A percentile compares a stretch with the other conserved stretches of the same genome.
Conservation (phyloP, 2,888 invertebrate genomes). For the Acanthosoma haemorrhoidale region DNA sequence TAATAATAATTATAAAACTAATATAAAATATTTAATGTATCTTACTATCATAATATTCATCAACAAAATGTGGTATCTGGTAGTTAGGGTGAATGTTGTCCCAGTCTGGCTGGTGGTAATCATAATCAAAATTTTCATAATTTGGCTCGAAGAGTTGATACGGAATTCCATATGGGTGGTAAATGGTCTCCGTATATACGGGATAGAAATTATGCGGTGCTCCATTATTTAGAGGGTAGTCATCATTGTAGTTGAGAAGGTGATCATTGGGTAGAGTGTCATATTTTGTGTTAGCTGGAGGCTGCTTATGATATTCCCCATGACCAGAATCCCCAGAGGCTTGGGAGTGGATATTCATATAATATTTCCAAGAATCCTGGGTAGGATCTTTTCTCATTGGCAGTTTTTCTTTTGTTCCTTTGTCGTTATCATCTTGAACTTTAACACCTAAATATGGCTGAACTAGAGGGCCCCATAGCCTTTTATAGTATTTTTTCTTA, state of each 20-base stretch:
- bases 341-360: neutral
- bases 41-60: neutral
- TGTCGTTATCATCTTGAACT: neutral
- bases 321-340: neutral
- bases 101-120: neutral
- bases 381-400: neutral
- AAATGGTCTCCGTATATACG: no score
- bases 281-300: no score
- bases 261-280: no score
- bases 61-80: neutral
- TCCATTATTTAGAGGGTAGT: no score
- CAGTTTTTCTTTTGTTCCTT: neutral
- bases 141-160: neutral
- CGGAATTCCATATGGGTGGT: neutral
- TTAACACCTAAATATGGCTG: conserved; percentile 19
- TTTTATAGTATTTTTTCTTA: conserved; percentile 19
- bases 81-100: neutral
- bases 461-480: conserved; percentile 24
- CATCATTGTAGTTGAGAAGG: neutral
- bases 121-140: neutral
- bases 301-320: no score
- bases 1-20: no score
- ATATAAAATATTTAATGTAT: neutral
- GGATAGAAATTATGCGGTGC: no score
- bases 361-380: conserved; percentile 4